These are phyloP conservation scores for Hydrotaea diabolus DNA, from an alignment of 2,888 invertebrate species.

Conservation along the genomic window DNA sequence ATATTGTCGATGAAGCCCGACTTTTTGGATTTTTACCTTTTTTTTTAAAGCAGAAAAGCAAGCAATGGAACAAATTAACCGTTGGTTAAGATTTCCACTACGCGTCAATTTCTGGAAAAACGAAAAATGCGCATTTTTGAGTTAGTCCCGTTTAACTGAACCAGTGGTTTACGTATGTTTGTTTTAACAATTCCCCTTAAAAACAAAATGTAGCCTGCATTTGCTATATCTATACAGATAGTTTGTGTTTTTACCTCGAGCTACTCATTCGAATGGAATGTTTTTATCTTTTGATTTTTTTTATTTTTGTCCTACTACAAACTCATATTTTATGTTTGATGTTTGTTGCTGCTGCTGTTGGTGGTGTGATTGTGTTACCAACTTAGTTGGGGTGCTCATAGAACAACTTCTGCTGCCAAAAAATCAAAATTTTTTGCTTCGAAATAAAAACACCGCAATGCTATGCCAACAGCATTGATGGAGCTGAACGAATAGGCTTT, in stretches of 20 bases:
- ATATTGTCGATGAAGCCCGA: too few relatives aligned
- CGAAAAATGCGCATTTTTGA: too few relatives aligned
- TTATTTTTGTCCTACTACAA: too few relatives aligned
- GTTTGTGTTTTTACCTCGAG: background rate
- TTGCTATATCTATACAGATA: background rate
- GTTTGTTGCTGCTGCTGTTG: background rate
- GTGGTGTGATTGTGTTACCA: background rate
- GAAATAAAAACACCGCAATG: background rate
- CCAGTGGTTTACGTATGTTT: too few relatives aligned
- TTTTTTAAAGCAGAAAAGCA: too few relatives aligned
- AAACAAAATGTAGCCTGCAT: background rate
- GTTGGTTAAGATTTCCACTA: too few relatives aligned
- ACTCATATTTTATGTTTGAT: conserved; percentile 34
- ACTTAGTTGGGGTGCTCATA: conserved; percentile 4
- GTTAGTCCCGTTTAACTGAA: too few relatives aligned
- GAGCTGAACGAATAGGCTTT: too few relatives aligned
- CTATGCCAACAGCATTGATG: too few relatives aligned
- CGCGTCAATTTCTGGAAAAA: too few relatives aligned
- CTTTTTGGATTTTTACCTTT: too few relatives aligned
- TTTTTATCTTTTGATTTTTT: conserved; percentile 28
- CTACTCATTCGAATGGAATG: background rate
- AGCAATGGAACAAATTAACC: too few relatives aligned
- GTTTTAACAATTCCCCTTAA: background rate
- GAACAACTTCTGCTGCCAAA: conserved; percentile 2
- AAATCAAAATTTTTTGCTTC: conserved; percentile 7